Evolutionary conservation across 2,888 invertebrate genomes (phyloP).

Genomic region (Lepidocyrtinus sp.): DNA sequence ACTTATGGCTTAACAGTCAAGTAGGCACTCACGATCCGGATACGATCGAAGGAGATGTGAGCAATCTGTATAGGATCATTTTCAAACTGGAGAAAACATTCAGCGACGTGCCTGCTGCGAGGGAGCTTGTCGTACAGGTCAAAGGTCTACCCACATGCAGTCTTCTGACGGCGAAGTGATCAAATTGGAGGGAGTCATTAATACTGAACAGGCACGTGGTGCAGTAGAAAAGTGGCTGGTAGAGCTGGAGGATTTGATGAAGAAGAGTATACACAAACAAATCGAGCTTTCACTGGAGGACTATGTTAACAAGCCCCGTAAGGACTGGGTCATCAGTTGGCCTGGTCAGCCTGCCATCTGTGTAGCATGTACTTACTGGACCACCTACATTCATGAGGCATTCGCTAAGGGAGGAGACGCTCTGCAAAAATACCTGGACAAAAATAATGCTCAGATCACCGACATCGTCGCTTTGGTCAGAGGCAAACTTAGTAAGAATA

Average conservation of each 20-base stretch:
- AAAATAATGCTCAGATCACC: conserved; percentile 72
- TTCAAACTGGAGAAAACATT: conserved; percentile 92
- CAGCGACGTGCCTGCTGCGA: conserved; percentile 82
- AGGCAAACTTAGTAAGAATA: conserved; percentile 88
- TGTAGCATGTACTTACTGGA: conserved; percentile 91
- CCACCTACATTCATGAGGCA: conserved; percentile 86
- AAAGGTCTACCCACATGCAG: conserved; percentile 82
- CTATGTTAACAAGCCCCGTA: conserved; percentile 73
- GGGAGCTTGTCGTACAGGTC: conserved; percentile 79
- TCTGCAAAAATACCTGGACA: conserved; percentile 46
- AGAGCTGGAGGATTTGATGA: conserved; percentile 90
- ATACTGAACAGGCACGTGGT: conserved; percentile 78
- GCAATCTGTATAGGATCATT: conserved; percentile 81
- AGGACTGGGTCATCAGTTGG: conserved; percentile 91
- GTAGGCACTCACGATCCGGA: conserved; percentile 91
- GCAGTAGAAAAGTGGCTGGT: conserved; percentile 97
- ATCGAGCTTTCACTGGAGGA: conserved; percentile 61
- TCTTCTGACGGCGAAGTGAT: conserved; percentile 83
- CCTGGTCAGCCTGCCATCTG: conserved; percentile 93
- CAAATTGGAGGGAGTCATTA: background rate
- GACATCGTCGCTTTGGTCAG: conserved; percentile 75
- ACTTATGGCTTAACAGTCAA: conserved; percentile 87
- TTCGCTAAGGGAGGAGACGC: conserved; percentile 60
- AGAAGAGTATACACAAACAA: conserved; percentile 78
- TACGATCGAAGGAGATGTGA: conserved; percentile 86